Evolutionary conservation across 1,140 invertebrate species (phyloP).

Genomic region (Tetramorium alpestre): DNA sequence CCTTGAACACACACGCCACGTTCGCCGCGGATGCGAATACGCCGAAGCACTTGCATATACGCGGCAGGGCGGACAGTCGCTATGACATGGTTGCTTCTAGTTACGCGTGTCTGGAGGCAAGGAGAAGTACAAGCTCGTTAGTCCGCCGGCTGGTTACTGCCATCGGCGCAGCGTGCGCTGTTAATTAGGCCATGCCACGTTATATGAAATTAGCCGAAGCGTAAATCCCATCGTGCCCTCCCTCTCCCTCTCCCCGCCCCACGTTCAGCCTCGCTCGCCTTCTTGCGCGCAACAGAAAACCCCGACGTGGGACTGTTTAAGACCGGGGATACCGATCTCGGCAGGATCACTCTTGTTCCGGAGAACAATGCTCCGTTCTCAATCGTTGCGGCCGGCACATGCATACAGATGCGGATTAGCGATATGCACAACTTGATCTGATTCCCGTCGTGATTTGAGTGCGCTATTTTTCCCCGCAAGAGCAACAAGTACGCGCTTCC

Average conservation of each 20-base stretch:
- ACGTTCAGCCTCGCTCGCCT: not conserved
- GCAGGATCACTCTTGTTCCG: conserved; percentile 55
- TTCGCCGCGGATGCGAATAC: too few species aligned
- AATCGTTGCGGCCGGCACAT: conserved; percentile 45
- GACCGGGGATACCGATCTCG: conserved; percentile 54
- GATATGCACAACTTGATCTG: conserved; percentile 28
- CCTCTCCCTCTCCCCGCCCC: too few species aligned
- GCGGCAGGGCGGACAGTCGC: not conserved
- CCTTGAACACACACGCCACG: conserved; percentile 36
- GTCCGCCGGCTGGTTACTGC: not conserved
- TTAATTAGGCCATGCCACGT: conserved; percentile 66
- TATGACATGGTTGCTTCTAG: conserved; percentile 20
- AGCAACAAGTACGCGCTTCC: not conserved
- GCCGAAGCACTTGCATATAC: not conserved
- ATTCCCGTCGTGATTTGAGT: conserved; percentile 30
- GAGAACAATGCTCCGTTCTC: conserved; percentile 65
- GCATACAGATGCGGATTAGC: conserved; percentile 43
- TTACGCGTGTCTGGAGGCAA: conserved; percentile 12
- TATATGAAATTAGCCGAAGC: conserved; percentile 63
- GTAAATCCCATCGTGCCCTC: conserved; percentile 59
- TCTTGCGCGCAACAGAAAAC: not conserved
- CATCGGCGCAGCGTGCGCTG: conserved; percentile 4
- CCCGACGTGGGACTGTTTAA: conserved; percentile 26
- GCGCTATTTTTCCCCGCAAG: conserved; percentile 1
- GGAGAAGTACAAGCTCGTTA: conserved; percentile 50